A percentile compares a stretch with the other conserved stretches of the same genome.
These are phyloP conservation scores for Athalia rosae DNA, from an alignment of 2,888 invertebrate genomes.

Conservation along the genomic window DNA sequence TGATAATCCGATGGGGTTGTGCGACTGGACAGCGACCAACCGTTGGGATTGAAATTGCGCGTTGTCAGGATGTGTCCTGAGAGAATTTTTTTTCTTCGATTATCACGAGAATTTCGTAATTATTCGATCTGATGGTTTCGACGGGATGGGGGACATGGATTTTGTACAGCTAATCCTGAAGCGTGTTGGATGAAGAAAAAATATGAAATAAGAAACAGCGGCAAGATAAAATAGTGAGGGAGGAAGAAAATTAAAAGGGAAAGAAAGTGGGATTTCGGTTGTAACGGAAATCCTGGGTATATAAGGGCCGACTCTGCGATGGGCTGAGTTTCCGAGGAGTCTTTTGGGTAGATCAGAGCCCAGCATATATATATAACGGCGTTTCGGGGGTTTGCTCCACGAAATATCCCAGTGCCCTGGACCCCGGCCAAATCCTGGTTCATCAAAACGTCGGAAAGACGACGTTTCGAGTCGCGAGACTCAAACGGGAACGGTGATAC, in stretches of 20 bases:
- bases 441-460: constrained; percentile 67
- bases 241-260: constrained; percentile 32
- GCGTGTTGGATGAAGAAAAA: no score
- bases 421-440: constrained; percentile 66
- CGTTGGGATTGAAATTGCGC: no score
- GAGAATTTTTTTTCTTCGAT: no score
- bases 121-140: no score
- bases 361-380: constrained; percentile 45
- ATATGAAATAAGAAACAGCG: no score
- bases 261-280: not conserved
- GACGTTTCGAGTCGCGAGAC: constrained; percentile 34
- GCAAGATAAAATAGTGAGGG: no score
- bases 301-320: constrained; percentile 6
- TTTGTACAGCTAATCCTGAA: no score
- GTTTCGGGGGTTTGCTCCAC: constrained; percentile 57
- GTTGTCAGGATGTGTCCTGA: no score
- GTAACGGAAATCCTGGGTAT: constrained; percentile 22
- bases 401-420: constrained; percentile 50
- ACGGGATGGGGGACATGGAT: no score
- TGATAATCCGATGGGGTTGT: not conserved
- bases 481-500: constrained; percentile 11
- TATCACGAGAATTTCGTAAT: no score
- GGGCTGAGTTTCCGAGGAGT: constrained; percentile 7
- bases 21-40: not conserved
- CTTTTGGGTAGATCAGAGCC: constrained; percentile 2